These are phyloP conservation scores for Drosophila fungiperda DNA, from an alignment of 2,888 invertebrate genomes.

Conservation along the genomic window DNA sequence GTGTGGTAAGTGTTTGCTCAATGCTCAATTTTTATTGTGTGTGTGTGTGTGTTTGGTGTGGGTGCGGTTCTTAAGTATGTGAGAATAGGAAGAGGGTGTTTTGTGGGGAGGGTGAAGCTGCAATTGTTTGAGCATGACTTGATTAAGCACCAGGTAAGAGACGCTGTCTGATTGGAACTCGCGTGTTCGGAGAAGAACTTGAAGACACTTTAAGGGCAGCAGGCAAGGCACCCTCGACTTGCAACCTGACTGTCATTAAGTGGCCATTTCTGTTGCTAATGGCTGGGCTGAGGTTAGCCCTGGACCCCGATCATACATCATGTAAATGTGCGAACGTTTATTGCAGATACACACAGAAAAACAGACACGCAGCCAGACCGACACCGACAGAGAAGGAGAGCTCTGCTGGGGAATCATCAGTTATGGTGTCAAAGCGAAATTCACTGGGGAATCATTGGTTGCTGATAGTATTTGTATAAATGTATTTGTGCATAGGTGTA, in stretches of 20 bases:
- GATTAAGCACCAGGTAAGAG: conserved; percentile 50
- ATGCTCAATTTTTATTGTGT: conserved; percentile 35
- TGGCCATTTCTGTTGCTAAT: conserved; percentile 59
- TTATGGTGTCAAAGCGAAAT: conserved; percentile 49
- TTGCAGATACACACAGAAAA: conserved; percentile 22
- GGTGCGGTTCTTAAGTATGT: background rate
- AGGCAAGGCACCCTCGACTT: conserved; percentile 2
- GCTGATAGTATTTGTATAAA: conserved; percentile 4
- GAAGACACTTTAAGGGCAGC: conserved; percentile 26
- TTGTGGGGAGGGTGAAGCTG: conserved; percentile 15
- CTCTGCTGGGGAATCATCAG: background rate
- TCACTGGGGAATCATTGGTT: conserved; percentile 52
- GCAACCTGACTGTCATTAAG: conserved; percentile 45
- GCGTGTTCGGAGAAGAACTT: conserved; percentile 22
- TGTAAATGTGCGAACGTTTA: conserved; percentile 59
- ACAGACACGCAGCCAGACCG: background rate
- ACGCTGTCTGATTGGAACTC: conserved; percentile 36
- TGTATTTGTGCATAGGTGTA: background rate
- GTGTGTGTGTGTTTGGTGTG: background rate
- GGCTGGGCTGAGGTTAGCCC: conserved; percentile 33
- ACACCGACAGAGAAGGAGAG: background rate
- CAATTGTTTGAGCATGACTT: conserved; percentile 56
- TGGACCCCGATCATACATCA: conserved; percentile 46
- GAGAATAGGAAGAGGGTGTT: background rate
- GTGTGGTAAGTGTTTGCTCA: conserved; percentile 54